These are phyloP conservation scores for Colistium nudipinnis DNA, from an alignment of 2,113 vertebrate genomes.

Conservation along the genomic window DNA sequence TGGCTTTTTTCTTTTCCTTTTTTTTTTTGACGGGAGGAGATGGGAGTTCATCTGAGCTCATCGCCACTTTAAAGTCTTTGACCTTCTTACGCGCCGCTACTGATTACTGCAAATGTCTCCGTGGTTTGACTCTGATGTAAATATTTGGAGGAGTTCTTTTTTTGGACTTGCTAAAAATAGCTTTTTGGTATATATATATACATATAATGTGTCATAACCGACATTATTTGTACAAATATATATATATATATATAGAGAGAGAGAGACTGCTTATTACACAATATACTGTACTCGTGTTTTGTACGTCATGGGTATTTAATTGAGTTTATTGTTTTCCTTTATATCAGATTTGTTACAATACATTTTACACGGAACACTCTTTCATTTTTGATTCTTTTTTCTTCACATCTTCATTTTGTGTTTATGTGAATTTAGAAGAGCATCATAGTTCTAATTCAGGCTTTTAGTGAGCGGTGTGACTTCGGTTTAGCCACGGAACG, in stretches of 20 bases:
- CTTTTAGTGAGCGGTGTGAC: not conserved
- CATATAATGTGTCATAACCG: not conserved
- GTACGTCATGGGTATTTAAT: no score
- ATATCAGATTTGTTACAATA: no score
- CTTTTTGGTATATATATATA: not conserved
- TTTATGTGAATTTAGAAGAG: not conserved
- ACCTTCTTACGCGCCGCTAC: not conserved
- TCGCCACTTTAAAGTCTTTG: not conserved
- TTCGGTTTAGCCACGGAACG: no score
- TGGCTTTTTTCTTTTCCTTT: slow-evolving; percentile 48
- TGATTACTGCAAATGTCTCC: not conserved
- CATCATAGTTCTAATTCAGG: not conserved
- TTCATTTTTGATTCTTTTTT: no score
- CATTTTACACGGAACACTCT: no score
- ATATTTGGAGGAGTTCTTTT: not conserved
- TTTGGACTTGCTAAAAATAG: not conserved
- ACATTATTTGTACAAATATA: no score
- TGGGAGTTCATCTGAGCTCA: not conserved
- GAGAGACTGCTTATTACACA: no score
- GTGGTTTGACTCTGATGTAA: not conserved
- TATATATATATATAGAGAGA: no score
- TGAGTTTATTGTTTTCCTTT: no score
- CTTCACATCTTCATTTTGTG: not conserved
- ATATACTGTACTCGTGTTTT: no score
- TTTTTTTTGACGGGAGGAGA: not conserved